phyloP scores from a whole-genome alignment of 2,888 invertebrate species.

The Anoncus sp. region DNA sequence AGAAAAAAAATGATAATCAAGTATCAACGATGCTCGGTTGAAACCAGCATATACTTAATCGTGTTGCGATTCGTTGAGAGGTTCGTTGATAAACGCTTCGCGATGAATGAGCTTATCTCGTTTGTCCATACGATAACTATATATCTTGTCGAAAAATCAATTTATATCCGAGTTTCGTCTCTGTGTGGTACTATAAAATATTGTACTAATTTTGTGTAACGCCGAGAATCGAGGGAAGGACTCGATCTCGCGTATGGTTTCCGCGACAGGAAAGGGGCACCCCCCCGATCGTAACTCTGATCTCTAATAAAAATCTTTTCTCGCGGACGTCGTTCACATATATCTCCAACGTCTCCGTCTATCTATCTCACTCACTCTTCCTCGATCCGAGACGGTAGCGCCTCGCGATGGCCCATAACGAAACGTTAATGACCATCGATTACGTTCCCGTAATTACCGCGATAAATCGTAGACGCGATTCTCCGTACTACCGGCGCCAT shows the following conservation, averaged over 20 bases:
- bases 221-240: conserved; percentile 23
- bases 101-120: conserved; percentile 14
- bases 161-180: conserved; percentile 30
- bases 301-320: conserved; percentile 78
- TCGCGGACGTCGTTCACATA: conserved; percentile 51
- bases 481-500: conserved; percentile 50
- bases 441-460: conserved; percentile 79
- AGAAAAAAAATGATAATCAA: no score
- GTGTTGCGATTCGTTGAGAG: conserved; percentile 8
- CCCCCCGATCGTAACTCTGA: conserved; percentile 66
- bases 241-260: conserved; percentile 66
- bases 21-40: background rate
- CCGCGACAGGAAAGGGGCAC: no score
- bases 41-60: background rate
- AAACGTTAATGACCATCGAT: conserved; percentile 81
- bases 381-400: conserved; percentile 64
- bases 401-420: conserved; percentile 74
- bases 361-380: conserved; percentile 1
- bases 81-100: no score
- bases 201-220: conserved; percentile 58
- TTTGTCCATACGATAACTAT: conserved; percentile 18
- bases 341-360: conserved; percentile 30
- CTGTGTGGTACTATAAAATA: conserved; percentile 46
- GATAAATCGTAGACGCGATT: conserved; percentile 75
- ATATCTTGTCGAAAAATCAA: conserved; percentile 29